Evolutionary conservation across 2,888 invertebrate species (phyloP).

Genomic region (Macaria notata): DNA sequence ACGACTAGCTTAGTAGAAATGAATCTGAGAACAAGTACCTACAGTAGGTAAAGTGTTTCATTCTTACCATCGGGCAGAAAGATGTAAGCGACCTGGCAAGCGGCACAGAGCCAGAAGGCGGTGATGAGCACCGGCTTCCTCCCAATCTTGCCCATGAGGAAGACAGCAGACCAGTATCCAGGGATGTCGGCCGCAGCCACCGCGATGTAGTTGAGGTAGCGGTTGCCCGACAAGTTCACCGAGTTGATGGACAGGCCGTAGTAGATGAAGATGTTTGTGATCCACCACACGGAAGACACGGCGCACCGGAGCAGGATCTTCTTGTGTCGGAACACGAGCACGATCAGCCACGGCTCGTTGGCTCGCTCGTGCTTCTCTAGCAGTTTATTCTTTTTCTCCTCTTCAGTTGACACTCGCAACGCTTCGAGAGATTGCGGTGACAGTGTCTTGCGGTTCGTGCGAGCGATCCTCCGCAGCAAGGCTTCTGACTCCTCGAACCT

Average conservation of each 20-base stretch:
- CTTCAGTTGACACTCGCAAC: conserved; percentile 48
- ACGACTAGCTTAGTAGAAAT: too few relatives aligned
- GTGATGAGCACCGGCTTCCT: conserved; percentile 80
- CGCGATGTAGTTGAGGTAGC: conserved; percentile 84
- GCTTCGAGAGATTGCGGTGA: conserved; percentile 58
- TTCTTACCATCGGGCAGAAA: conserved; percentile 74
- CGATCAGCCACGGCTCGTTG: conserved; percentile 58
- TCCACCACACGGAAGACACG: conserved; percentile 80
- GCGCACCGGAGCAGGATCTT: conserved; percentile 49
- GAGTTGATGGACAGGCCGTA: conserved; percentile 85
- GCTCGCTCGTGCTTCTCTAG: conserved; percentile 35
- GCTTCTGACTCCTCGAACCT: conserved; percentile 84
- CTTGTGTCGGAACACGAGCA: conserved; percentile 55
- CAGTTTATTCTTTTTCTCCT: conserved; percentile 45
- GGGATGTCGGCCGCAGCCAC: conserved; percentile 85
- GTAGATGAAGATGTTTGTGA: conserved; percentile 84
- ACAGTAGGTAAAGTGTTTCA: too few relatives aligned
- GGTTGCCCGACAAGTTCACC: conserved; percentile 83
- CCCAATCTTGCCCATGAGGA: conserved; percentile 81
- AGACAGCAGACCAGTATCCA: conserved; percentile 82
- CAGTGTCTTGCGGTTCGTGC: conserved; percentile 74
- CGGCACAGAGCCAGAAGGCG: conserved; percentile 82
- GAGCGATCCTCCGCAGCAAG: conserved; percentile 83
- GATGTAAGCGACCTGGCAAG: conserved; percentile 80
- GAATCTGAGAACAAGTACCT: too few relatives aligned